phyloP scores from a whole-genome alignment of 2,113 vertebrate species.

The Nannobrachium achirus region DNA sequence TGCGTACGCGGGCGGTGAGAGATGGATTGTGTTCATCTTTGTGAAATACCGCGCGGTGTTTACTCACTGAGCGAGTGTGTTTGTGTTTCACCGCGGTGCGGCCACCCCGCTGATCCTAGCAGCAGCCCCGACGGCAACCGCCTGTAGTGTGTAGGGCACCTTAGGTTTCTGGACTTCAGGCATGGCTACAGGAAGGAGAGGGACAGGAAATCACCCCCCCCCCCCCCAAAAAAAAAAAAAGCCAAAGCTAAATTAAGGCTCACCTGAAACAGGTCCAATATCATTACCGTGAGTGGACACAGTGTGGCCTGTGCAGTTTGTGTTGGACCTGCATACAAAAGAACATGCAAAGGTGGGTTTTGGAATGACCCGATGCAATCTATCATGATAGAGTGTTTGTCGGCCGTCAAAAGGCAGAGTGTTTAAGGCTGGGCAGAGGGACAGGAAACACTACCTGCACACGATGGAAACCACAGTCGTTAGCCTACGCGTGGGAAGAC shows the following conservation, averaged over 20 bases:
- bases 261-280: background rate
- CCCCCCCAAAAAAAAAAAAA: background rate
- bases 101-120: too few species aligned
- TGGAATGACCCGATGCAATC: slow-evolving; percentile 45
- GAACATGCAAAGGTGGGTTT: slow-evolving; percentile 38
- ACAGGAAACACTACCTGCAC: slow-evolving; percentile 36
- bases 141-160: too few species aligned
- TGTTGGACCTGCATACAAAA: slow-evolving; percentile 31
- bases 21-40: too few species aligned
- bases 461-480: slow-evolving; percentile 39
- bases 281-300: background rate
- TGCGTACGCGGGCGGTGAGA: too few species aligned
- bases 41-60: too few species aligned
- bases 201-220: background rate
- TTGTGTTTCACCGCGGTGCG: too few species aligned
- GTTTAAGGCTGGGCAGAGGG: slow-evolving; percentile 36
- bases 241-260: background rate
- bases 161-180: too few species aligned
- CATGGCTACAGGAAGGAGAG: too few species aligned
- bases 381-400: slow-evolving; percentile 41
- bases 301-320: slow-evolving; percentile 18
- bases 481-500: slow-evolving; percentile 42
- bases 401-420: slow-evolving; percentile 33
- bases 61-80: too few species aligned
- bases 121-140: too few species aligned